phyloP scores from a whole-genome alignment of 53 echinoderm and acorn worm genomes.

The Temnopleurus reevesii region DNA sequence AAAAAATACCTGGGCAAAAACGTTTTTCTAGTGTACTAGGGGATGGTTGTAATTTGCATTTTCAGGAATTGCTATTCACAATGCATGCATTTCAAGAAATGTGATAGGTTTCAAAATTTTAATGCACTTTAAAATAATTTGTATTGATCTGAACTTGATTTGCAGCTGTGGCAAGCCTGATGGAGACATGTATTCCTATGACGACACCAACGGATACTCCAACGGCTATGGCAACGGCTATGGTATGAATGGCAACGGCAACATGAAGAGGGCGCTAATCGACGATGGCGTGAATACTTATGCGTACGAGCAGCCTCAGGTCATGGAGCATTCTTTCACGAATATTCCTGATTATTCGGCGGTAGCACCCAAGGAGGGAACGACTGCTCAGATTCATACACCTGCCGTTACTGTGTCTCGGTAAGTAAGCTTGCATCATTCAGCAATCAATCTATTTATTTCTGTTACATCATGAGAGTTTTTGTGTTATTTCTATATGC shows the following conservation, averaged over 20 bases:
- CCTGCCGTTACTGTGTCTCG: neutral
- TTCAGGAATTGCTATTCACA: no score
- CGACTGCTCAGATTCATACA: neutral
- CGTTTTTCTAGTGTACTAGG: no score
- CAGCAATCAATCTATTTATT: no score
- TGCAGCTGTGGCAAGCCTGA: conserved; percentile 35
- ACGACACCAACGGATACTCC: neutral
- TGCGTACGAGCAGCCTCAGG: neutral
- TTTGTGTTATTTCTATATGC: no score
- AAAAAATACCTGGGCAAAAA: no score
- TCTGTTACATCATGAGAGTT: no score
- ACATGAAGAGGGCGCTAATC: conserved; percentile 36
- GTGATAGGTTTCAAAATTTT: no score
- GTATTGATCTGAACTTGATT: no score
- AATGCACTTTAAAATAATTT: no score
- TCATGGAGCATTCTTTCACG: neutral
- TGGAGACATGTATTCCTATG: neutral
- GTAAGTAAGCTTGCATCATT: no score
- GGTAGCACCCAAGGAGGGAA: neutral
- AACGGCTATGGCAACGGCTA: neutral
- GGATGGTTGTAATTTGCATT: no score
- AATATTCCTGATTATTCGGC: neutral
- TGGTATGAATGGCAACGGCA: neutral
- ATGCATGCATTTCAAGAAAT: no score
- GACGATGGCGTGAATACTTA: neutral